Evolutionary conservation across 1,140 invertebrate species (phyloP), one percentile per base, ranked within the genome.

Genomic region (Hycleus cichorii): DNA sequence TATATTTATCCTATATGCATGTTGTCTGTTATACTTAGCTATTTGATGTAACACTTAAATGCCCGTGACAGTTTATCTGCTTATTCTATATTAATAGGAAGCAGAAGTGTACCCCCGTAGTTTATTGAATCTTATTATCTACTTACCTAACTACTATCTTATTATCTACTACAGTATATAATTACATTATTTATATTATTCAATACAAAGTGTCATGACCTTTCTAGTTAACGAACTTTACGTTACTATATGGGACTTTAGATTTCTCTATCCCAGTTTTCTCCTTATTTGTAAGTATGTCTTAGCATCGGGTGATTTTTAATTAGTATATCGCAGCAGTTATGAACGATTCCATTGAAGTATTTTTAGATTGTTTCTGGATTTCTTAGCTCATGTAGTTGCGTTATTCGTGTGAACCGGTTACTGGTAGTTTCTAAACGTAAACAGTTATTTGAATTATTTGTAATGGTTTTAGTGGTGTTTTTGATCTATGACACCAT

Each of bases 361-460:
- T 53, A 18, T 4, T 59, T 27, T 25, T n/a, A 26, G 0, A 59
- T 45, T 11, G 42, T 48, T 38, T 38, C 39, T 3, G 54, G 54
- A 40, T 49, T 8, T 40, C 46, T 12, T 54, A 9, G 11, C 8
- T 55, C 26, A 18, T 59, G 58, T 9, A 59, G 51, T n/a, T 49
- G 39, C 3, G 24, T 9, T n/a, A 59, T 47, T 10, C 47, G 25
- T 10, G 47, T 53, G 26, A 59, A 62, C 9, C 56, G 25, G 10
- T 58, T 40, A 6, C 39, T 11, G 12, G 56, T 61, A 0, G 45
- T 32, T 24, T 58, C 56, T 12, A 64, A 39, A 45, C 69, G 55
- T 0, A 70, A 47, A n/a, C 54, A 62, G 62, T 67, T 69, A 39
- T 70, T 63, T 69, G 67, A 3, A 68, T 51, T 11, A 40, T 49